Percentiles rank a stretch among this genome's conserved stretches.
phyloP scores from a whole-genome alignment of 2,888 invertebrate species.

The Cetonia aurata region DNA sequence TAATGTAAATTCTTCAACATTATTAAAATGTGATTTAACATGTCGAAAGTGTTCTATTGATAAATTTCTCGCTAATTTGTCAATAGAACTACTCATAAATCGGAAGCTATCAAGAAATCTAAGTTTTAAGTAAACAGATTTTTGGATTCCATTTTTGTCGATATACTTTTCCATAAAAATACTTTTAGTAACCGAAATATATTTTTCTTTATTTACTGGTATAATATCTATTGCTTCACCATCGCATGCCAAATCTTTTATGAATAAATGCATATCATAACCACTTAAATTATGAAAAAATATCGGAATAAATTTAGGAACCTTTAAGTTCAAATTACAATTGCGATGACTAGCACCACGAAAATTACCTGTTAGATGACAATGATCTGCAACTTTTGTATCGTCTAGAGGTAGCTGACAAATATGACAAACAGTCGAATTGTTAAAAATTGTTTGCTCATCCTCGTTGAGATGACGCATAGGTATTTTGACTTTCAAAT shows the following conservation, averaged over 20 bases:
- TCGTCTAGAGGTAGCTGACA: conserved; percentile 21
- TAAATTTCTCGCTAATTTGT: too few relatives aligned
- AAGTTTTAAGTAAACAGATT: too few relatives aligned
- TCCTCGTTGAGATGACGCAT: not conserved
- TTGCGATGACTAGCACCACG: conserved; percentile 44
- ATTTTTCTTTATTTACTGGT: conserved; percentile 51
- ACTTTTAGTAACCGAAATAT: conserved; percentile 52
- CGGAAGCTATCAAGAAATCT: too few relatives aligned
- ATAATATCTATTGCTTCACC: conserved; percentile 30
- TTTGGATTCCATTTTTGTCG: too few relatives aligned
- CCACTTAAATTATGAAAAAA: conserved; percentile 49
- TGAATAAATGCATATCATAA: conserved; percentile 49
- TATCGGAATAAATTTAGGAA: conserved; percentile 44
- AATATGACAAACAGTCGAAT: conserved; percentile 27
- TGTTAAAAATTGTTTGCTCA: not conserved
- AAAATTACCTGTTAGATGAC: too few relatives aligned
- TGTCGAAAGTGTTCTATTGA: too few relatives aligned
- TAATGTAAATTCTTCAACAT: too few relatives aligned
- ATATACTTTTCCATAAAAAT: conserved; percentile 44
- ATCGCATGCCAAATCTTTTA: conserved; percentile 43
- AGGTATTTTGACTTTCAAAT: not conserved
- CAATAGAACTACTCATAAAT: too few relatives aligned
- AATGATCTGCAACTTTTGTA: conserved; percentile 25
- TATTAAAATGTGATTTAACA: too few relatives aligned
- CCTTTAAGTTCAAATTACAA: conserved; percentile 48